A percentile compares a stretch with the other conserved stretches of the same genome.
Evolutionary conservation across 2,113 vertebrate species (phyloP).

Genomic region (Vidua chalybeata): DNA sequence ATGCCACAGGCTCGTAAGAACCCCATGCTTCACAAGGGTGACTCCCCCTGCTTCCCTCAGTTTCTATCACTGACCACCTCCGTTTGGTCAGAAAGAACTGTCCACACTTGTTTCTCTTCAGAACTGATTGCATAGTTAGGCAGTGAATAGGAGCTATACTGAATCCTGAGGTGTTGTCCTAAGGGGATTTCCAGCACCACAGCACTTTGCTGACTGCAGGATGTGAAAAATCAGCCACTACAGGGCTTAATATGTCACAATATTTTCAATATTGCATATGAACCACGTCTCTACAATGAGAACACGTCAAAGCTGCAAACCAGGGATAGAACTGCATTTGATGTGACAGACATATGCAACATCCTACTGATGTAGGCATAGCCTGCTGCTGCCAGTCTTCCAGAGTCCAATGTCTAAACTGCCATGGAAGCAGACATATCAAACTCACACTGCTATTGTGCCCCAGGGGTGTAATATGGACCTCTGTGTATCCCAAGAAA

Average conservation of each 20-base stretch:
- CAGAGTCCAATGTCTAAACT: neutral
- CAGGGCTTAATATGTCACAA: neutral
- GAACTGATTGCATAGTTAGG: neutral
- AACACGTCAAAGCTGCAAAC: neutral
- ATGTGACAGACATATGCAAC: accelerated
- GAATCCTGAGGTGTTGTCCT: neutral
- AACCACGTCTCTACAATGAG: neutral
- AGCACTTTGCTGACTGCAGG: neutral
- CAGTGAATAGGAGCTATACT: neutral
- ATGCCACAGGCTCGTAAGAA: neutral
- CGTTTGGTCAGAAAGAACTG: neutral
- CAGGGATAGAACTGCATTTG: neutral
- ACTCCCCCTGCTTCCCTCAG: neutral
- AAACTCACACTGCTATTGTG: neutral
- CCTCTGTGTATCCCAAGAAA: neutral
- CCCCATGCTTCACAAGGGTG: neutral
- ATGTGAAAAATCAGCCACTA: neutral
- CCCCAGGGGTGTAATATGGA: neutral
- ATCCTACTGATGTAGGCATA: neutral
- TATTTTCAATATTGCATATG: neutral
- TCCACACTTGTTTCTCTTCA: neutral
- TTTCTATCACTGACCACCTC: neutral
- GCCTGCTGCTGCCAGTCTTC: neutral
- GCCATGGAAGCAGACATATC: neutral
- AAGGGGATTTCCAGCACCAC: neutral